Percentiles rank a stretch among this genome's conserved stretches.
Evolutionary conservation across 2,113 vertebrate species (phyloP).

Genomic region (Panthera leo): DNA sequence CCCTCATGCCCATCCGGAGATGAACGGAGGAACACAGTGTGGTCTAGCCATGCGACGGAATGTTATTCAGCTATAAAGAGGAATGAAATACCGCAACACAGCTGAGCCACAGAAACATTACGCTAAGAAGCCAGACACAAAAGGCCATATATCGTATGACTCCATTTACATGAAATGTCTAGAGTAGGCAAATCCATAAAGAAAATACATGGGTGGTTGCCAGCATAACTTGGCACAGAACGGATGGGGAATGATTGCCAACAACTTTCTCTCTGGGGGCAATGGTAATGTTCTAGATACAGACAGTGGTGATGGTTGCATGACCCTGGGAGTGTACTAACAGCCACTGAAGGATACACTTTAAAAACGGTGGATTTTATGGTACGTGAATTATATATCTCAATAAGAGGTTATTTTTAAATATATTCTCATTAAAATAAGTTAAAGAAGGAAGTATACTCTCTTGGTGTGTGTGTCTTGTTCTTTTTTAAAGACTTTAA

Average conservation of each 20-base stretch:
- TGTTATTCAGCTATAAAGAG: not conserved
- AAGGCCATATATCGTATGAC: not conserved
- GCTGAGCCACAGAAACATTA: not conserved
- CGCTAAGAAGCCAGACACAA: not conserved
- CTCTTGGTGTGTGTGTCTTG: not conserved
- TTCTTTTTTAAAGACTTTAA: not conserved
- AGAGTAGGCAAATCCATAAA: not conserved
- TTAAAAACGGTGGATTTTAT: not conserved
- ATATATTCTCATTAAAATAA: not conserved
- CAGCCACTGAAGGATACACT: not conserved
- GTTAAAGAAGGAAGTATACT: not conserved
- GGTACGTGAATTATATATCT: not conserved
- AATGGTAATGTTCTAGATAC: not conserved
- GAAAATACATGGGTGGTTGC: not conserved
- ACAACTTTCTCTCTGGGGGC: not conserved
- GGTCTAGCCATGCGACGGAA: too few relatives aligned
- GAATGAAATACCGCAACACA: not conserved
- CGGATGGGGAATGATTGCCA: too few relatives aligned
- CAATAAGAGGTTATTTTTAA: not conserved
- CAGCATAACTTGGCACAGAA: not conserved
- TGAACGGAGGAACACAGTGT: not conserved
- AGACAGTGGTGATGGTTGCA: not conserved
- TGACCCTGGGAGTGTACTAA: not conserved
- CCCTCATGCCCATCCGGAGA: not conserved
- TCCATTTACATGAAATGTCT: not conserved